Percentiles rank a stretch among this genome's conserved stretches.
Conservation (phyloP, 1,140 invertebrate species). For the Amyelois transitella region DNA sequence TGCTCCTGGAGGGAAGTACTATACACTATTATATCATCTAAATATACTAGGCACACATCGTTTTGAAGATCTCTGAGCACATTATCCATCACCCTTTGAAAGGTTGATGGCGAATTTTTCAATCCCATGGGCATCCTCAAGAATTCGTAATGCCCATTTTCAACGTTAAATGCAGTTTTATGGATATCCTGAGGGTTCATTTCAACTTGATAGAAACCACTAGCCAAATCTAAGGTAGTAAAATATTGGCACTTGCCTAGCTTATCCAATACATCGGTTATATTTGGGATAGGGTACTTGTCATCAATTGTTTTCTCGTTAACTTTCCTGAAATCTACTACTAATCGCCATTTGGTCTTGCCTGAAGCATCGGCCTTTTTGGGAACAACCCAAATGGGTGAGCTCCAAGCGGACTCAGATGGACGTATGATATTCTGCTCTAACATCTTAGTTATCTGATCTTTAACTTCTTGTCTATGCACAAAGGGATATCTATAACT, state of each 20-base stretch:
- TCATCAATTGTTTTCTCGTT: constrained; percentile 10
- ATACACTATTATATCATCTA: constrained; percentile 3
- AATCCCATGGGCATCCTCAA: no score
- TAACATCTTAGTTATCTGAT: constrained; percentile 6
- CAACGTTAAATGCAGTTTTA: background rate
- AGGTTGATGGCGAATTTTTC: background rate
- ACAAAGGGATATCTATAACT: constrained; percentile 9
- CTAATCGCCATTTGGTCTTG: constrained; percentile 5
- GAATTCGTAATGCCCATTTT: background rate
- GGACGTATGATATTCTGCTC: constrained; percentile 10
- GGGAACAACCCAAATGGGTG: constrained; percentile 10
- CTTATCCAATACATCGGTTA: constrained; percentile 1
- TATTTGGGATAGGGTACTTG: constrained; percentile 9
- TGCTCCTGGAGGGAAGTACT: background rate
- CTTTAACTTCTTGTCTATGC: background rate
- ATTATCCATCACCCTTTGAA: constrained; percentile 1
- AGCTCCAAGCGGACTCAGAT: constrained; percentile 7
- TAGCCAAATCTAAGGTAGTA: background rate
- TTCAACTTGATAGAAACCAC: background rate
- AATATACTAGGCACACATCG: background rate
- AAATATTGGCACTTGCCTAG: no score
- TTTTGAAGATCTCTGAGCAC: background rate
- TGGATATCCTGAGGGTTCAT: background rate
- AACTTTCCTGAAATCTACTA: constrained; percentile 8
- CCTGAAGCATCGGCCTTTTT: constrained; percentile 11